A percentile compares a stretch with the other conserved stretches of the same genome.
These are phyloP conservation scores for Chloroceryle aenea DNA, from an alignment of 2,113 vertebrate species.

Conservation along the genomic window DNA sequence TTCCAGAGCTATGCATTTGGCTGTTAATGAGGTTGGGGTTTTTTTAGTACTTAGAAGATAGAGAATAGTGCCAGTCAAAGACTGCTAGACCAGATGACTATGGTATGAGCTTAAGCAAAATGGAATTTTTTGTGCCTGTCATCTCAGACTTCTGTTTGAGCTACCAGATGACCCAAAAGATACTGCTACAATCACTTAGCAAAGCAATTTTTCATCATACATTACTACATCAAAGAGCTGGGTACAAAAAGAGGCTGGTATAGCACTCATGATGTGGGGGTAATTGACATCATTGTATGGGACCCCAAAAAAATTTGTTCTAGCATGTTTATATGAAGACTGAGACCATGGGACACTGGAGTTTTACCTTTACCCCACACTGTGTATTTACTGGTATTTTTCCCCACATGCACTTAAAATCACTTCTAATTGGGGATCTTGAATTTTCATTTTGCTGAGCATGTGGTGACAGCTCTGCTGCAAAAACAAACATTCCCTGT, in stretches of 20 bases:
- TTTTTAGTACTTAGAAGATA: neutral
- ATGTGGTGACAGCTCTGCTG: slow-evolving; percentile 50
- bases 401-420: neutral
- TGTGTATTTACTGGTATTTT: neutral
- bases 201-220: too few species aligned
- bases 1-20: neutral
- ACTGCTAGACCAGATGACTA: neutral
- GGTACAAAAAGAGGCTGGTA: neutral
- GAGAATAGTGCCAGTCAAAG: neutral
- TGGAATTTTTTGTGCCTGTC: neutral
- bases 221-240: neutral
- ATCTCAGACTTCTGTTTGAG: neutral
- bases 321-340: neutral
- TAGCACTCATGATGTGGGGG: fast-evolving
- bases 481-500: slow-evolving; percentile 67
- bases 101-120: neutral
- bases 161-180: neutral
- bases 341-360: neutral
- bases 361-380: neutral
- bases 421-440: slow-evolving; percentile 6
- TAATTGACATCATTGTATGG: neutral
- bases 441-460: slow-evolving; percentile 43
- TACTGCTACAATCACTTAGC: neutral
- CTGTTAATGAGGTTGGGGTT: neutral
- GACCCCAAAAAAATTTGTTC: neutral